phyloP scores from a whole-genome alignment of 2,888 invertebrate species.

The Teinopalpus imperialis region DNA sequence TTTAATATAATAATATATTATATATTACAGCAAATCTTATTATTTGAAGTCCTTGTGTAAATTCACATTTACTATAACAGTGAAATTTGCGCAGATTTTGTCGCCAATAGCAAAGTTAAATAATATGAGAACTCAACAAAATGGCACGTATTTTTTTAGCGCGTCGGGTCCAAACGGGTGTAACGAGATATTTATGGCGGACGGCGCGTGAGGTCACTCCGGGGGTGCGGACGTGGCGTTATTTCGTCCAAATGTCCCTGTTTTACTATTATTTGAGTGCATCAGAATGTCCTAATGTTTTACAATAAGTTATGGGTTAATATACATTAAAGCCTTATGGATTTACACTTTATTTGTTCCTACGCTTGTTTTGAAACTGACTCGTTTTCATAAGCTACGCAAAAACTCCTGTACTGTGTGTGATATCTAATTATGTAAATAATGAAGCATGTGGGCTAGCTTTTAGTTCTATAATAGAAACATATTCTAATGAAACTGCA shows the following conservation, averaged over 20 bases:
- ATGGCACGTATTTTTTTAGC: constrained; percentile 55
- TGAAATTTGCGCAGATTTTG: neutral
- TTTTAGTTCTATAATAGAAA: no score
- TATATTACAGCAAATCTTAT: no score
- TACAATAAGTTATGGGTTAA: constrained; percentile 27
- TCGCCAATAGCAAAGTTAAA: neutral
- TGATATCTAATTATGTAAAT: no score
- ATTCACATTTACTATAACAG: no score
- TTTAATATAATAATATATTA: no score
- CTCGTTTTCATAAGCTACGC: no score
- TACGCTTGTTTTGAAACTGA: no score
- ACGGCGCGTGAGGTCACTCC: constrained; percentile 50
- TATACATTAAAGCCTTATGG: constrained; percentile 10
- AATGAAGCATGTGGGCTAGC: no score
- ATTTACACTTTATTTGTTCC: neutral
- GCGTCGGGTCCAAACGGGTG: constrained; percentile 45
- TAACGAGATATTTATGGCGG: constrained; percentile 68
- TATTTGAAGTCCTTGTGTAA: no score
- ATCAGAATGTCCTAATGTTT: constrained; percentile 31
- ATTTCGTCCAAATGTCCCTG: constrained; percentile 42
- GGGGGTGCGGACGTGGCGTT: constrained; percentile 45
- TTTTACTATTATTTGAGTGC: constrained; percentile 46
- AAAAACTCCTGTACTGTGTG: no score
- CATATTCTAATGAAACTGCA: no score
- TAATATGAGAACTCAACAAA: constrained; percentile 32